Percentiles rank a stretch among this genome's conserved stretches.
Evolutionary conservation across 2,888 invertebrate species (phyloP).

Genomic region (Lithodes maja): DNA sequence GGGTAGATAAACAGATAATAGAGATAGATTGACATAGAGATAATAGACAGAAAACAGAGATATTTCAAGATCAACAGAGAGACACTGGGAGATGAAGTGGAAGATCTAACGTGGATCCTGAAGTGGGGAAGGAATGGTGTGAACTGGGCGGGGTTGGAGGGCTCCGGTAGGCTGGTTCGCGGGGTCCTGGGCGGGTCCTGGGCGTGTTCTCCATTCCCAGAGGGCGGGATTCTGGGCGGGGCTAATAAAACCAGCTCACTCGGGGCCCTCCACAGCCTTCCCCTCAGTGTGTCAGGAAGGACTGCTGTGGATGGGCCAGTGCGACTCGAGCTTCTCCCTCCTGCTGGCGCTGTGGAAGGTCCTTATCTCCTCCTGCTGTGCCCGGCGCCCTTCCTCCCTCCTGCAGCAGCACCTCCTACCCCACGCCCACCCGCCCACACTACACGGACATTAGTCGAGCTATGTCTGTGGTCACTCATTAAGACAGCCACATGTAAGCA

Average conservation of each 20-base stretch:
- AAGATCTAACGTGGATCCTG: not conserved
- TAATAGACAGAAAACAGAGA: too few relatives aligned
- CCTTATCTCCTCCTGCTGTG: constrained; percentile 12
- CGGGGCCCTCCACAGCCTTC: constrained; percentile 32
- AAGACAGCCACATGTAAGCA: too few relatives aligned
- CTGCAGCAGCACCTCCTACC: constrained; percentile 20
- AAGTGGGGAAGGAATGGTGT: not conserved
- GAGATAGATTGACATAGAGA: too few relatives aligned
- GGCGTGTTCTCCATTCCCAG: not conserved
- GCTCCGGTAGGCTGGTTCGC: constrained; percentile 17
- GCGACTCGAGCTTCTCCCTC: constrained; percentile 59
- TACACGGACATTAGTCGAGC: too few relatives aligned
- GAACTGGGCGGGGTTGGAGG: constrained; percentile 16
- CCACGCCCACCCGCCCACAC: constrained; percentile 15
- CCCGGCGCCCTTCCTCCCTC: constrained; percentile 13
- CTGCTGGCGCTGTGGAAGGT: constrained; percentile 61
- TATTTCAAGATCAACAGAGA: too few relatives aligned
- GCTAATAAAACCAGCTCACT: not conserved
- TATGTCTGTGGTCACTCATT: too few relatives aligned
- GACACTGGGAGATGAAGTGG: not conserved
- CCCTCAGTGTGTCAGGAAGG: not conserved
- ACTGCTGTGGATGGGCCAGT: constrained; percentile 59
- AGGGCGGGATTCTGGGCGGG: constrained; percentile 37
- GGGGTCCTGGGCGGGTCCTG: constrained; percentile 25
- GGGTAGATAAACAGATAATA: too few relatives aligned